Conservation (phyloP, 2,888 invertebrate genomes). For the Tenthredo distinguenda region DNA sequence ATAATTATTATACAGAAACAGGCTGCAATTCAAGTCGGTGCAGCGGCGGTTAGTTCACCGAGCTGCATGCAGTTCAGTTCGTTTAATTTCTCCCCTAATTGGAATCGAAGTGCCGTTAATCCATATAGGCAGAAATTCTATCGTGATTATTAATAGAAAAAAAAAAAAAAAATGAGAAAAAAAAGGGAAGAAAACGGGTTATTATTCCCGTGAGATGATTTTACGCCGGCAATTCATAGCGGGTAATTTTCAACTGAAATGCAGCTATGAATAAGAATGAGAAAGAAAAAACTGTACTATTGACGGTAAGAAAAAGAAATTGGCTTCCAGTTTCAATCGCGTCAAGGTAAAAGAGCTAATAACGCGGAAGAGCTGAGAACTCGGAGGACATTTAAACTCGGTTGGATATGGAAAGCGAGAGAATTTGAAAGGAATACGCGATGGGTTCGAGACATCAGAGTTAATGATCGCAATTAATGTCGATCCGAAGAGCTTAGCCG, state of each 20-base stretch:
- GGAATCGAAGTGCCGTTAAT: background rate
- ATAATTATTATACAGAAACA: background rate
- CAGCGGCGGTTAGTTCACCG: background rate
- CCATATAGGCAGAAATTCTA: background rate
- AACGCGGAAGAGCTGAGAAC: background rate
- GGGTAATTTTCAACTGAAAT: background rate
- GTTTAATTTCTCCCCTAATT: slow-evolving; percentile 6
- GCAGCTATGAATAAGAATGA: background rate
- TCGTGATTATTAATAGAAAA: background rate
- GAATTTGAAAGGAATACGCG: background rate
- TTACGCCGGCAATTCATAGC: background rate
- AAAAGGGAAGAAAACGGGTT: background rate
- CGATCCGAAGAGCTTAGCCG: background rate
- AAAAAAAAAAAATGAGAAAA: background rate
- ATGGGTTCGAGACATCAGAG: background rate
- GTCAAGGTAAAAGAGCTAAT: slow-evolving; percentile 10
- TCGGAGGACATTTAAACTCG: background rate
- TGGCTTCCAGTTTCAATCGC: slow-evolving; percentile 18
- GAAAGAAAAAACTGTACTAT: background rate
- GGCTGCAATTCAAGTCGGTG: background rate
- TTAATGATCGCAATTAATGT: slow-evolving; percentile 27
- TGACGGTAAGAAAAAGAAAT: background rate
- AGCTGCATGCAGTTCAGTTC: background rate
- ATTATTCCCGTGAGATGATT: background rate
- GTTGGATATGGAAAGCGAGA: slow-evolving; percentile 3